Percentiles rank a stretch among this genome's conserved stretches.
Evolutionary conservation across 2,113 vertebrate genomes (phyloP).

Genomic region (Embiotoca jacksoni): DNA sequence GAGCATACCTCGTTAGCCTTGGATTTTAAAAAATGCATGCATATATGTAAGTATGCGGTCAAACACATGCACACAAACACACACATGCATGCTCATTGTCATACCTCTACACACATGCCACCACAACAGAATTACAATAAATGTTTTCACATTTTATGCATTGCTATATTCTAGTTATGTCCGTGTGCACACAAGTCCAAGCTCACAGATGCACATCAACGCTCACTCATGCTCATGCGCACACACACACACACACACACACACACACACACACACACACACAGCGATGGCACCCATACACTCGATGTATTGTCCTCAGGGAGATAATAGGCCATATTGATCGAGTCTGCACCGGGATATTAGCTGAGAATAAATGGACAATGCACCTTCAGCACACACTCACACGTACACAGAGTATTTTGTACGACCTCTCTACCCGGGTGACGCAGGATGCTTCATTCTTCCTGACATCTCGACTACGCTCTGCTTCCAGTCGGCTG

Average conservation of each 20-base stretch:
- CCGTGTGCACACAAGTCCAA: neutral
- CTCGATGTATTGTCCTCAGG: slow-evolving; percentile 46
- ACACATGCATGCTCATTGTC: neutral
- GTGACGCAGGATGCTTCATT: neutral
- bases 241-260: neutral
- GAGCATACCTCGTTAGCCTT: neutral
- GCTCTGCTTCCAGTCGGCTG: slow-evolving; percentile 2
- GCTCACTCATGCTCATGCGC: no score
- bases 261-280: slow-evolving; percentile 20
- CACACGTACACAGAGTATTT: neutral
- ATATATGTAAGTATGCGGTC: neutral
- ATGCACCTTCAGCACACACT: slow-evolving; percentile 33
- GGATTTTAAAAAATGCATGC: slow-evolving; percentile 1
- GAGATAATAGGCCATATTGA: slow-evolving; percentile 66
- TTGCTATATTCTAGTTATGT: neutral
- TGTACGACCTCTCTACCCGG: slow-evolving; percentile 30
- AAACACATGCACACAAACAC: neutral
- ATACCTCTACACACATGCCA: neutral
- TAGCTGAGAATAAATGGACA: slow-evolving; percentile 57
- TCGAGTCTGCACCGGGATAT: slow-evolving; percentile 45
- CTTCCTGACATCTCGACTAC: slow-evolving; percentile 14
- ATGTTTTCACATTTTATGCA: neutral
- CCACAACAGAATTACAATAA: neutral
- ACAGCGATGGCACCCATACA: slow-evolving; percentile 29
- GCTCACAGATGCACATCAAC: no score